Evolutionary conservation across 2,888 invertebrate genomes (phyloP).

Genomic region (Cabera pusaria): DNA sequence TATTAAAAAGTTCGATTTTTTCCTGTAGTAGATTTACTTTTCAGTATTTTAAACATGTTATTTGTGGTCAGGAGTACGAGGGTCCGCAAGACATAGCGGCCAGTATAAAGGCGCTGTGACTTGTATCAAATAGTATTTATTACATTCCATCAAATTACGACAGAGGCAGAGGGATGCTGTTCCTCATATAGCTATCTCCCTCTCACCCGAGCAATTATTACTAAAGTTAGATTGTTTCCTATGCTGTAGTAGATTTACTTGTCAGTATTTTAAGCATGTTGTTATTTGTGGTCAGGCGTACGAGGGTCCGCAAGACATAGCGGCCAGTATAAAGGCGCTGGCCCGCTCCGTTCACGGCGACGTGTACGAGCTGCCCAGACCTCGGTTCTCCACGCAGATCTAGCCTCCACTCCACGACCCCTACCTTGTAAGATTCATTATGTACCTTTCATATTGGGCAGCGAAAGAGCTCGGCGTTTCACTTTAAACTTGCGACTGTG

Average conservation of each 20-base stretch:
- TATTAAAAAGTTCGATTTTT: no score
- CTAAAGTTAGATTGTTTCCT: no score
- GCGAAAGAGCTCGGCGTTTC: not conserved
- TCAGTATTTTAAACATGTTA: no score
- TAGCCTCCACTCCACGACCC: slow-evolving; percentile 63
- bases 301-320: slow-evolving; percentile 90
- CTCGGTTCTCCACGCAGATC: slow-evolving; percentile 93
- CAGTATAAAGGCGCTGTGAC: slow-evolving; percentile 95
- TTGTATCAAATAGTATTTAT: no score
- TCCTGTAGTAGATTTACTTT: no score
- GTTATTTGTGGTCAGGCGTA: no score
- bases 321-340: slow-evolving; percentile 95
- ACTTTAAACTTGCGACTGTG: slow-evolving; percentile 5
- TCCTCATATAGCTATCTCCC: no score
- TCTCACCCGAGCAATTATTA: no score
- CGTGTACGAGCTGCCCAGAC: slow-evolving; percentile 94
- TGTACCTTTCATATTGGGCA: slow-evolving; percentile 13
- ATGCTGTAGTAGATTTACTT: no score
- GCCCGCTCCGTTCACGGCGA: slow-evolving; percentile 95
- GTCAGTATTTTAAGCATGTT: no score
- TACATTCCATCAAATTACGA: no score
- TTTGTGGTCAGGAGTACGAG: slow-evolving; percentile 73
- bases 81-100: slow-evolving; percentile 93
- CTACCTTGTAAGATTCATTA: slow-evolving; percentile 12
- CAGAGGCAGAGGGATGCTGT: no score